Evolutionary conservation across 2,888 invertebrate species (phyloP), one percentile per base, ranked within the genome.

Genomic region (Sipha maydis): DNA sequence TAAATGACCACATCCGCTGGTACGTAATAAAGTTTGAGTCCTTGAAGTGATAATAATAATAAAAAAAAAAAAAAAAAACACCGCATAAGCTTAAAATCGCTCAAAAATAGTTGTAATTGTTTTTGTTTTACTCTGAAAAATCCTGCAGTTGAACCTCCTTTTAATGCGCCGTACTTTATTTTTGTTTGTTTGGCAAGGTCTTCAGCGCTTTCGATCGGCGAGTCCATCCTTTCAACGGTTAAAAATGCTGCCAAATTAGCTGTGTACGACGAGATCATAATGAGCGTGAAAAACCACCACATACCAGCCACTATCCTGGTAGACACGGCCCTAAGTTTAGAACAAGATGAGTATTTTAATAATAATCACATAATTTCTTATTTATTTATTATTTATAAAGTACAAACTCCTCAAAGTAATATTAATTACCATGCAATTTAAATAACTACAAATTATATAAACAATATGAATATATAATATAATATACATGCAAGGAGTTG

Each of bases 231-330:
- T 91, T 97, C 97, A 28, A 97, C 97, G 0, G 98, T 98, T 8
- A 98, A 93, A 92, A 98, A 98, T 17, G 98, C 98, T 79, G 98
- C 98, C 91, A 98, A 93, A 92, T 98, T 98, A 86, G 98, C 98
- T 34, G 98, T 98, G 92, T 98, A 98, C 14, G 98, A 98, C 0
- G 98, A 97, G 90, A 98, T 97, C 96, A 98, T 97, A 91, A 98
- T 98, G 80, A 98, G 93, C 0, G 97, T 97, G 92, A 98, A 98
- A 92, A 98, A 98, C 97, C 97, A 98, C 96, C 97, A 97, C 95
- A 97, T 97, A 69, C 97, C 97, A 3, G 96, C 97, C 19, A 97
- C 95, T 94, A 97, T 96, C 90, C 97, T 93, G 0, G 97, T 97
- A 0, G 97, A 97, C 25, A 96, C 95, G 75, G 97, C 97, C 92